Base-by-base conservation (phyloP, 2,797 vertebrate species). In the Arctocebus calabarensis region DNA sequence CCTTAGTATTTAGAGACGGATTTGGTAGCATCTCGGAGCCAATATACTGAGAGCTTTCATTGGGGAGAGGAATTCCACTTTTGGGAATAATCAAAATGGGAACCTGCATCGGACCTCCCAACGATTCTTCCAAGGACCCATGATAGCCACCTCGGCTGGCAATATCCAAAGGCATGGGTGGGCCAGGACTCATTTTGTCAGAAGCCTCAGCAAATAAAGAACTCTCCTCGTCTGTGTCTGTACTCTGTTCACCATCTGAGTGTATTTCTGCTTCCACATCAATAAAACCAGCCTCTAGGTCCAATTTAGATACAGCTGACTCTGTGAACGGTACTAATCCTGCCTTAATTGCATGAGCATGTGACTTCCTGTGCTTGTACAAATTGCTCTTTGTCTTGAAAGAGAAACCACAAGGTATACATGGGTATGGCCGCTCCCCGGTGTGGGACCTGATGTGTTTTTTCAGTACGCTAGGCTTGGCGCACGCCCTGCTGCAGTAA, bases 321-420 rank as follows among this genome's bases (percentile, higher is more conserved):
- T 99, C 99, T 32, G 99, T 99, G 98, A 99, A 99, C 43, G 99
- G 99, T 96, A 99, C 99, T 81, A 99, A 98, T 88, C 99, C 99
- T 48, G 99, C 99, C 99, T 99, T 99, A 98, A 99, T 99, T 96
- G 99, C 99, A 88, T 99, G 99, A 95, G 99, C 99, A 78, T 99
- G 99, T 59, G 99, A 99, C 97, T 99, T 99, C 97, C 99, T 99
- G 98, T 99, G 99, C 98, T 99, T 99, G 98, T 99, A 99, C 97
- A 99, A 99, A 98, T 99, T 99, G 98, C 99, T 99, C 98, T 99
- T 99, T 0, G 99, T 99, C 98, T 99, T 99, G 97, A 99, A 99
- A 77, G 99, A 99, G 98, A 99, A 99, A 95, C 99, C 99, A 96
- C 99, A 99, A 45, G 99, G 99, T 95, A 99, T 98, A 96, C 99